Conservation (phyloP, 2,113 vertebrate genomes). For the Donacobius atricapilla region DNA sequence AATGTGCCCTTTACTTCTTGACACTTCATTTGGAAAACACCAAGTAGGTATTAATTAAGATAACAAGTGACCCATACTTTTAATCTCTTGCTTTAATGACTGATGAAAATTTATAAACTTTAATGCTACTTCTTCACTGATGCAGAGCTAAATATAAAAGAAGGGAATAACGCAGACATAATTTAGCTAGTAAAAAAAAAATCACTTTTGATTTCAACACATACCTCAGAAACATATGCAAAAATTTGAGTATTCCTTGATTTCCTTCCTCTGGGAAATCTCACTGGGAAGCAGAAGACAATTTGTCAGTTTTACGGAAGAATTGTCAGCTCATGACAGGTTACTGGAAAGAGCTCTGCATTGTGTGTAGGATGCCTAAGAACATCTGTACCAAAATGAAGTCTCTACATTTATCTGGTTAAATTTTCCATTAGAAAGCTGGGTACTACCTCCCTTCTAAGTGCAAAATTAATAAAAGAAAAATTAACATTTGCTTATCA, state of each 20-base stretch:
- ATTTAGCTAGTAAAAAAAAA: background rate
- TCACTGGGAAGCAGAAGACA: background rate
- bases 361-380: background rate
- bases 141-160: background rate
- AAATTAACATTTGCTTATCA: background rate
- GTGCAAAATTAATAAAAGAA: background rate
- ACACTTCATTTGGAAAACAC: constrained; percentile 55
- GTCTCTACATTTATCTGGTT: background rate
- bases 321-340: background rate
- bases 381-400: background rate
- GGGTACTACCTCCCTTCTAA: background rate
- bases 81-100: constrained; percentile 45
- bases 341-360: background rate
- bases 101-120: constrained; percentile 44
- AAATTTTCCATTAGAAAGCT: background rate
- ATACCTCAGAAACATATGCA: background rate
- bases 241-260: background rate
- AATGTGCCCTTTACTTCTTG: constrained; percentile 55
- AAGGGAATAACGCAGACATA: background rate
- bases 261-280: background rate
- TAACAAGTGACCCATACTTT: constrained; percentile 59
- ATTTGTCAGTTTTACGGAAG: background rate
- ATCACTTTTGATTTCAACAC: background rate
- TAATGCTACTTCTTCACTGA: background rate
- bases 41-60: constrained; percentile 55